Conservation (phyloP, 35 echinoderm and acorn worm species). For the Strongylocentrotus purpuratus region DNA sequence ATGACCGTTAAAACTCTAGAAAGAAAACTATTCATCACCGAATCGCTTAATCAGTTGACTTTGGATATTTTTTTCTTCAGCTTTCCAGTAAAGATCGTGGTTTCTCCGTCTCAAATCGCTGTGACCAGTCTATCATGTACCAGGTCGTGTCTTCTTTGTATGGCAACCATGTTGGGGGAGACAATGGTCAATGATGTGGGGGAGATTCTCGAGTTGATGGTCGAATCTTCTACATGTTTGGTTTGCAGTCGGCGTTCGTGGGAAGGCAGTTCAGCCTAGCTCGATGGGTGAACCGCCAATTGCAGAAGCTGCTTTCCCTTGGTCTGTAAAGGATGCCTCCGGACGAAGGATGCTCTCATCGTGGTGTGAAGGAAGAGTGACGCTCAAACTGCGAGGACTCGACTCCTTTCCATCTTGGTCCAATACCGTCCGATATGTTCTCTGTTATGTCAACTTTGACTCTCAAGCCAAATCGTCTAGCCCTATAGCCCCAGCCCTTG, state of each 20-base stretch:
- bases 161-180: not conserved
- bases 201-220: not conserved
- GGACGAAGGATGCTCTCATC: not conserved
- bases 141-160: not conserved
- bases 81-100: not conserved
- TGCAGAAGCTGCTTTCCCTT: constrained; percentile 37
- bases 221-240: not conserved
- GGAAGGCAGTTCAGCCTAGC: constrained; percentile 14
- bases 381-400: not conserved
- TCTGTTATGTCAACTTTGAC: not conserved
- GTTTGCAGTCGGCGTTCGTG: no score
- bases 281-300: constrained; percentile 44
- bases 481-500: not conserved
- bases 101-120: not conserved
- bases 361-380: no score
- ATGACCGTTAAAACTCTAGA: no score
- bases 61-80: no score
- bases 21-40: no score
- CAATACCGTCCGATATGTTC: no score
- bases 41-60: no score
- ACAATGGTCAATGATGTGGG: not conserved
- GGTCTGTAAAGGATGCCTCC: not conserved
- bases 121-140: not conserved
- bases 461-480: not conserved
- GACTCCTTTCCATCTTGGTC: not conserved